Conservation (phyloP, 1,140 invertebrate species). For the Lepidurus packardi region DNA sequence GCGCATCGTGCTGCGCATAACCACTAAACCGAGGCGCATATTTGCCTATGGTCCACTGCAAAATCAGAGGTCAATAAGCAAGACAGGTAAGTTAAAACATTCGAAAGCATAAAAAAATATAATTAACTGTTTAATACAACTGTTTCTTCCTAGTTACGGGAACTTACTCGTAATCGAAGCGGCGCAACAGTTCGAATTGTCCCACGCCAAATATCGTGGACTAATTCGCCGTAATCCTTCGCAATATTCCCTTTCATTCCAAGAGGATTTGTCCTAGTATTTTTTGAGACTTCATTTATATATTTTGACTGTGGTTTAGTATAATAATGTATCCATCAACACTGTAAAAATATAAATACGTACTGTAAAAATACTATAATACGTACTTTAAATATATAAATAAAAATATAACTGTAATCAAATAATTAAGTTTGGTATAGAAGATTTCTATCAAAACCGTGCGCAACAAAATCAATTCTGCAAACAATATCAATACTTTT, state of each 20-base stretch:
- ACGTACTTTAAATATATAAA: no score
- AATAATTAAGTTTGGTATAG: not conserved
- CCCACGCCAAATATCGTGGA: slow-evolving; percentile 79
- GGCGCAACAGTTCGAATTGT: slow-evolving; percentile 73
- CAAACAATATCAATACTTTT: no score
- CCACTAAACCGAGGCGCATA: slow-evolving; percentile 75
- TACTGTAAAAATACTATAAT: no score
- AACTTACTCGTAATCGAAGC: slow-evolving; percentile 63
- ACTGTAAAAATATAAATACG: no score
- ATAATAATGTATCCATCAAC: not conserved
- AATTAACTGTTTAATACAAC: no score
- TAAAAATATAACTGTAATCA: not conserved
- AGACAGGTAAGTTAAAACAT: not conserved
- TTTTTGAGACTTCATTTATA: slow-evolving; percentile 27
- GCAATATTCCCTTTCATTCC: slow-evolving; percentile 78
- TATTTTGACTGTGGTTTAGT: not conserved
- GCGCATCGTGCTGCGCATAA: slow-evolving; percentile 83
- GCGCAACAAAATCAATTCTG: not conserved
- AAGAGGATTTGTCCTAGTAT: slow-evolving; percentile 61
- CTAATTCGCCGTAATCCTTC: slow-evolving; percentile 73
- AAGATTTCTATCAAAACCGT: not conserved
- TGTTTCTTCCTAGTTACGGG: not conserved
- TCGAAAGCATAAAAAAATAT: not conserved
- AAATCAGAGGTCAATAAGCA: slow-evolving; percentile 24
- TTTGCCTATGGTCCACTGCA: slow-evolving; percentile 70